A percentile compares a stretch with the other conserved stretches of the same genome.
Conservation (phyloP, 2,797 vertebrate species). For the Salarias fasciatus region DNA sequence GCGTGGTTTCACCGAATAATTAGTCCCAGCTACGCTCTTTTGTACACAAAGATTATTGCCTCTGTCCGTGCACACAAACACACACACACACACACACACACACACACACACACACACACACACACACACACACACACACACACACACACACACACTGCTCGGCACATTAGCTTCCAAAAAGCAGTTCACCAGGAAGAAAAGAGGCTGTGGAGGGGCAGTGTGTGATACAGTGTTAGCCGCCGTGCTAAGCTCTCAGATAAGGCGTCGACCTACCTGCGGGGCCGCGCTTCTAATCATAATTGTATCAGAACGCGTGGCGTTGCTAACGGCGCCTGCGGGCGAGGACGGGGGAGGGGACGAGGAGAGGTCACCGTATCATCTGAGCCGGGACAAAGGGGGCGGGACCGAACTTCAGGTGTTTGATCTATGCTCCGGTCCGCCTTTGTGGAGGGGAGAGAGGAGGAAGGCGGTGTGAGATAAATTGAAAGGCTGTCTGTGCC, state of each 20-base stretch:
- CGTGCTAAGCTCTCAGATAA: slow-evolving; percentile 49
- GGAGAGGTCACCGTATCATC: slow-evolving; percentile 77
- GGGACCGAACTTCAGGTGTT: slow-evolving; percentile 62
- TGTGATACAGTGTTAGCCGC: slow-evolving; percentile 51
- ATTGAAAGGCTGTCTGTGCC: slow-evolving; percentile 80
- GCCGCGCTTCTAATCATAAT: slow-evolving; percentile 75
- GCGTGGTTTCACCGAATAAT: slow-evolving; percentile 76
- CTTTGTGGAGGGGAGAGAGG: slow-evolving; percentile 72
- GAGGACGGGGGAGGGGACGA: slow-evolving; percentile 34
- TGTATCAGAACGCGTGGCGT: slow-evolving; percentile 66
- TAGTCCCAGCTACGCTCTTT: slow-evolving; percentile 59
- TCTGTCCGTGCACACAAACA: slow-evolving; percentile 8
- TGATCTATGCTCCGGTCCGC: slow-evolving; percentile 72
- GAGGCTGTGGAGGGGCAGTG: slow-evolving; percentile 35
- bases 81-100: no score
- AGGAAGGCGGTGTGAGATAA: slow-evolving; percentile 75
- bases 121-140: no score
- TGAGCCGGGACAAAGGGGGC: slow-evolving; percentile 63
- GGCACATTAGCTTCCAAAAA: slow-evolving; percentile 28
- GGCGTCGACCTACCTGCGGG: slow-evolving; percentile 71
- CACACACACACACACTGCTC: slow-evolving; percentile 10
- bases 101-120: no score
- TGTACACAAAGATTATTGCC: slow-evolving; percentile 56
- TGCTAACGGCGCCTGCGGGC: slow-evolving; percentile 54
- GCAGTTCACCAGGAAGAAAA: slow-evolving; percentile 27